Conservation (phyloP, 2,113 vertebrate species). For the Pedionomus torquatus region DNA sequence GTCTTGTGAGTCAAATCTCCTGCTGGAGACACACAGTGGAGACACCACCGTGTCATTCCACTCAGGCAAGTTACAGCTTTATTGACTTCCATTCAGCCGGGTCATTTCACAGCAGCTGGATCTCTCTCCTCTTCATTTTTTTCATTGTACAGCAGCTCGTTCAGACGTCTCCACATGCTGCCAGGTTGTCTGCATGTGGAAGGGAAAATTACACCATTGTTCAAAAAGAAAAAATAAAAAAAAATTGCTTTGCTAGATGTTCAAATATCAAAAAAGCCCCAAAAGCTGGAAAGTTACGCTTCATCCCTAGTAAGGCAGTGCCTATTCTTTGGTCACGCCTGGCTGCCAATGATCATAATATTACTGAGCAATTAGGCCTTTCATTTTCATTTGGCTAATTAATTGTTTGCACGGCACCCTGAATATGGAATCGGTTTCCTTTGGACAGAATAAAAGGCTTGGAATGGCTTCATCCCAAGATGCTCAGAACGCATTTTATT, state of each 20-base stretch:
- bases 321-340: conserved; percentile 25
- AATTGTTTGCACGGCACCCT: conserved; percentile 61
- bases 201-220: background rate
- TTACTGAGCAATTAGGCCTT: conserved; percentile 48
- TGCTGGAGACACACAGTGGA: background rate
- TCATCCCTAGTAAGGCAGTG: background rate
- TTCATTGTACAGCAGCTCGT: background rate
- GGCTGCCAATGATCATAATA: conserved; percentile 1
- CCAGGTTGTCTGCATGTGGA: conserved; percentile 31
- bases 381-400: conserved; percentile 66
- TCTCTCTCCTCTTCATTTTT: background rate
- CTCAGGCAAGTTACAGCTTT: background rate
- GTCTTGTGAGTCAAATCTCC: background rate
- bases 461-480: conserved; percentile 44
- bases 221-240: background rate
- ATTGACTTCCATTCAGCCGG: background rate
- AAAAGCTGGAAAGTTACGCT: background rate
- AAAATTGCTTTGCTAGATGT: background rate
- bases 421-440: conserved; percentile 38
- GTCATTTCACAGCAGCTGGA: conserved; percentile 34
- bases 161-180: conserved; percentile 6
- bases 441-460: conserved; percentile 40
- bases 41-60: fast-evolving
- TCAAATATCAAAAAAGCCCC: background rate
- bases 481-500: conserved; percentile 34